Base-by-base conservation (phyloP, 2,113 vertebrate genomes). In the human (Homo sapiens) region DNA sequence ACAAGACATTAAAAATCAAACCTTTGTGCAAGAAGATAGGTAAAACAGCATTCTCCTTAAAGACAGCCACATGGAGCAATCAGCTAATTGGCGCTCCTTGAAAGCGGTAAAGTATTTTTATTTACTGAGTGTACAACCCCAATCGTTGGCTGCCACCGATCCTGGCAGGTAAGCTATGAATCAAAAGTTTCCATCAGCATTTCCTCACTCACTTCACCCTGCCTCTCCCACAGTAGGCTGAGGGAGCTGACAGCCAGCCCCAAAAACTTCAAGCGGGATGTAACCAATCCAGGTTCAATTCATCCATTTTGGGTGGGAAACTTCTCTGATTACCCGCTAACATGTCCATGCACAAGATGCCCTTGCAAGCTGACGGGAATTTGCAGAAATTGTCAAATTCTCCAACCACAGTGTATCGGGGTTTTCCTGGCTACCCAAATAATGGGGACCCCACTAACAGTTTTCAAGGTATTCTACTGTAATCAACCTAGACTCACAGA, bases 1-100 rank as follows among this genome's bases (percentile, higher is more conserved):
- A 98, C 96, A 96, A 98, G 99, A 98, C 98, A 98, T 98, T 99
- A 98, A 98, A 99, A 99, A 99, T 98, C 98, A 98, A 98, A 98
- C 98, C 98, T 98, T 98, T 98, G 98, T 98, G 96, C 38, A 90
- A 98, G 97, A 93, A 98, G 98, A 98, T 98, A 98, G 98, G 98
- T 98, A 98, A 98, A 98, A 98, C 98, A 98, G 98, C 97, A 94
- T 98, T 98, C 98, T 98, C 98, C 95, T 98, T 98, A 96, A 99
- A 98, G 98, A 97, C 98, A 97, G 98, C 97, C 96, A 94, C 98
- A 94, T 92, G 43, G 95, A 98, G 98, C 98, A 98, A 99, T 98
- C 98, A 98, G 96, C 98, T 99, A 99, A 99, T 99, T 99, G 98
- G 98, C 94, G 94, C 95, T 92, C 96, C 97, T 97, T 83, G 98